Evolutionary conservation across 2,797 vertebrate genomes (phyloP).

Genomic region (Gobionotothen gibberifrons): DNA sequence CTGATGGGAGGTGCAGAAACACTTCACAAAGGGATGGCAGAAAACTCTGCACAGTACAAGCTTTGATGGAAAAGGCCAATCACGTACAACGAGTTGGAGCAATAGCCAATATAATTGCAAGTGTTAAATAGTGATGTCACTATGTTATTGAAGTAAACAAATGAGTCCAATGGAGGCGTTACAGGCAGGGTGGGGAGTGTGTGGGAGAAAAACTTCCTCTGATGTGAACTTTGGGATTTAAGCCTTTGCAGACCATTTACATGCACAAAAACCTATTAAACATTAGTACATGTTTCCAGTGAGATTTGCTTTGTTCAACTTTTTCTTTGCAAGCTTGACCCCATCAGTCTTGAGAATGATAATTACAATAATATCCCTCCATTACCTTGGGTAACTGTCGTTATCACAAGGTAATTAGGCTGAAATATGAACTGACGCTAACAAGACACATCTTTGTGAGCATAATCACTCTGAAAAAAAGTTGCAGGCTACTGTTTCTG

Average conservation of each 20-base stretch:
- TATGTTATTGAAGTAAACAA: no score
- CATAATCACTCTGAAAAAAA: slow-evolving; percentile 72
- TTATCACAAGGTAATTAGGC: slow-evolving; percentile 58
- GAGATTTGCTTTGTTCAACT: slow-evolving; percentile 13
- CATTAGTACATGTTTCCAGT: neutral
- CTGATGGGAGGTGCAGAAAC: neutral
- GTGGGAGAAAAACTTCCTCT: no score
- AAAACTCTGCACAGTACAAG: slow-evolving; percentile 31
- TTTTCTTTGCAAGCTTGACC: neutral
- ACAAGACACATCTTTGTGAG: slow-evolving; percentile 66
- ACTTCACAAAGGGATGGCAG: neutral
- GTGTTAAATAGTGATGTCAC: no score
- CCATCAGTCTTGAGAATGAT: slow-evolving; percentile 46
- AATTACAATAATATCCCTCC: slow-evolving; percentile 48
- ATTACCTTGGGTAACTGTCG: slow-evolving; percentile 43
- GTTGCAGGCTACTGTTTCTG: slow-evolving; percentile 70
- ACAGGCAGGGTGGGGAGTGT: no score
- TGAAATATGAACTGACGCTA: slow-evolving; percentile 75
- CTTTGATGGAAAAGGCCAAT: no score
- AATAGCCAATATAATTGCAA: no score
- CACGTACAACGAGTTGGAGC: no score
- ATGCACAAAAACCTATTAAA: neutral
- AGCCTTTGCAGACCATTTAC: no score
- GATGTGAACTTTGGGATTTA: no score
- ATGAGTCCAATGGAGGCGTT: no score